These are phyloP conservation scores for Agelaius phoeniceus DNA, from an alignment of 2,113 vertebrate genomes.

Conservation along the genomic window DNA sequence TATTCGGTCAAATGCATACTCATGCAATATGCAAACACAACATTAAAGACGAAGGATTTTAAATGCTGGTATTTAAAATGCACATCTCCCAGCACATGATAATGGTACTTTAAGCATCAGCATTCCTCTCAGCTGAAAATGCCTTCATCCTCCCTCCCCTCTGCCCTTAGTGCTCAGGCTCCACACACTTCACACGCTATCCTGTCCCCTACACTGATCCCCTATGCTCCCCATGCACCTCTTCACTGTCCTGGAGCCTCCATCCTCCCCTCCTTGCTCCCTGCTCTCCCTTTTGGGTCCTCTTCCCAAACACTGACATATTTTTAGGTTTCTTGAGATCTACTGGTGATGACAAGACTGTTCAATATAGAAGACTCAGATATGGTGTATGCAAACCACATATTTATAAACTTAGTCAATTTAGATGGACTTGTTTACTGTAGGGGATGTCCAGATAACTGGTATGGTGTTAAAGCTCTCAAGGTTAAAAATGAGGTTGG, in stretches of 20 bases:
- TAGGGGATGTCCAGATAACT: background rate
- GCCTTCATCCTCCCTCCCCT: background rate
- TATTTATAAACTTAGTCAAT: background rate
- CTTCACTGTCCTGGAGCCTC: fast-evolving
- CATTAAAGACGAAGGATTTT: background rate
- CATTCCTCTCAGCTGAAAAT: background rate
- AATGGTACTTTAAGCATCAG: background rate
- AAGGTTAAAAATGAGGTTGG: background rate
- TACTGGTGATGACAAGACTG: background rate
- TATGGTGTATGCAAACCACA: background rate
- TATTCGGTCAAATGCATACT: conserved; percentile 35
- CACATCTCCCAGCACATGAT: background rate
- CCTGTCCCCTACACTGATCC: background rate
- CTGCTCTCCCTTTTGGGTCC: background rate
- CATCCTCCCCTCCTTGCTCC: fast-evolving
- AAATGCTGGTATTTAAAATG: conserved; percentile 23
- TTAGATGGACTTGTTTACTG: background rate
- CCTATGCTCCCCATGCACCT: fast-evolving
- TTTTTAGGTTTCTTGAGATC: background rate
- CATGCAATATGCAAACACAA: conserved; percentile 32
- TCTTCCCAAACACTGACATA: background rate
- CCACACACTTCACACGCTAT: fast-evolving
- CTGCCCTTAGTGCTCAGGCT: background rate
- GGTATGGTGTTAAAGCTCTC: background rate
- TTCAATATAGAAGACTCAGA: background rate